phyloP scores from a whole-genome alignment of 2,888 invertebrate genomes.

The Agrochola litura region DNA sequence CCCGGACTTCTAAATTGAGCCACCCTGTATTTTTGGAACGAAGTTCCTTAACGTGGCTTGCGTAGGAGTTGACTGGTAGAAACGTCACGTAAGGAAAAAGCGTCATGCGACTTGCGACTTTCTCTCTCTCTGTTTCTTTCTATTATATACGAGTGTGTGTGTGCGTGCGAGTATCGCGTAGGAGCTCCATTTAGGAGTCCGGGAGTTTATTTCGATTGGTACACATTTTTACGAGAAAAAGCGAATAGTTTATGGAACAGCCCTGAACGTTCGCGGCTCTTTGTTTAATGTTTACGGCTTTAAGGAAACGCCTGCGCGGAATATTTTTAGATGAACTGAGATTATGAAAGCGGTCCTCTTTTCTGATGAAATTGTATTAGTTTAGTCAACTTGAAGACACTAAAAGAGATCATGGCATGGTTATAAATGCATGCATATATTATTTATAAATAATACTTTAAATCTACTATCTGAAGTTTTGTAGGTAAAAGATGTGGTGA shows the following conservation, averaged over 20 bases:
- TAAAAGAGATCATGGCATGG: background rate
- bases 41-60: too few species aligned
- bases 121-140: too few species aligned
- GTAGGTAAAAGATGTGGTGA: background rate
- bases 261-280: conserved; percentile 39
- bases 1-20: background rate
- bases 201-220: background rate
- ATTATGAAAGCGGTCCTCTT: conserved; percentile 50
- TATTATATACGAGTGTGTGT: too few species aligned
- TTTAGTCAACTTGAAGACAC: conserved; percentile 5
- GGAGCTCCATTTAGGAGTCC: background rate
- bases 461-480: background rate
- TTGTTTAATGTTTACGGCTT: conserved; percentile 63
- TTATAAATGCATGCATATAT: background rate
- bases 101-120: too few species aligned
- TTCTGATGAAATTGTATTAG: conserved; percentile 51
- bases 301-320: conserved; percentile 63
- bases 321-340: conserved; percentile 62
- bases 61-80: too few species aligned
- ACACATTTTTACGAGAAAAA: background rate
- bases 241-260: conserved; percentile 10
- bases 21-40: background rate
- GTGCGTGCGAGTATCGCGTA: too few species aligned
- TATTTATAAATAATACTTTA: background rate
- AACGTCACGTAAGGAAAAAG: too few species aligned